Conservation (phyloP, 2,888 invertebrate genomes). For the Amiota minor region DNA sequence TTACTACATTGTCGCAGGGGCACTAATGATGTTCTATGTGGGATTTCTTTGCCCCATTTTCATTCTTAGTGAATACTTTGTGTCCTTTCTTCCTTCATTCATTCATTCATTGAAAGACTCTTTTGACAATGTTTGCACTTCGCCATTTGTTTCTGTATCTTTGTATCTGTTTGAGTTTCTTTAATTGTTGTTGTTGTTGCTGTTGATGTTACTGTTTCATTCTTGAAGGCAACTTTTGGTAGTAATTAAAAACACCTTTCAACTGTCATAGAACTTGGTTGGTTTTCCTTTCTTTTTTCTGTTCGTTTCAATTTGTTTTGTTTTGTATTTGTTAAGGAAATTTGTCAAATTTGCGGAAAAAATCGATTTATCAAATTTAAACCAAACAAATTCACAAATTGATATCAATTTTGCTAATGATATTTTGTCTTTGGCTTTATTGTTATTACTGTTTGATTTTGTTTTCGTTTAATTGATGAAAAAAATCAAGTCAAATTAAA, state of each 20-base stretch:
- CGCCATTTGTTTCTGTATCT: conserved; percentile 51
- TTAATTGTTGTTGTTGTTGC: conserved; percentile 53
- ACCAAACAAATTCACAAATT: conserved; percentile 40
- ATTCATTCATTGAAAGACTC: conserved; percentile 28
- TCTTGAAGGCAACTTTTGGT: conserved; percentile 54
- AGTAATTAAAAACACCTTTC: conserved; percentile 72
- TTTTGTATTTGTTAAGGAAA: conserved; percentile 51
- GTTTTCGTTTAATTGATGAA: neutral
- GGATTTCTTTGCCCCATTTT: conserved; percentile 47
- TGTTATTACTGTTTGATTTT: neutral
- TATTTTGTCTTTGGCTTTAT: conserved; percentile 14
- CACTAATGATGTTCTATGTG: conserved; percentile 66
- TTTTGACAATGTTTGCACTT: conserved; percentile 64
- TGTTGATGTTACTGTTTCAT: neutral
- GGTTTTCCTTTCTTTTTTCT: conserved; percentile 24
- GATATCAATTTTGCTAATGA: conserved; percentile 49
- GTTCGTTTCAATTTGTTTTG: conserved; percentile 45
- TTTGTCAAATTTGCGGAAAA: conserved; percentile 58
- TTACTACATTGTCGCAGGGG: conserved; percentile 11
- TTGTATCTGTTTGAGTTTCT: conserved; percentile 35
- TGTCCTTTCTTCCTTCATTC: conserved; percentile 33
- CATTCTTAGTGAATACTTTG: conserved; percentile 16
- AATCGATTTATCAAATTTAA: conserved; percentile 60
- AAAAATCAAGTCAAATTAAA: too few relatives aligned
- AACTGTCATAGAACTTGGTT: conserved; percentile 50